phyloP scores from a whole-genome alignment of 2,797 vertebrate genomes.

The Enteromius anoplus region DNA sequence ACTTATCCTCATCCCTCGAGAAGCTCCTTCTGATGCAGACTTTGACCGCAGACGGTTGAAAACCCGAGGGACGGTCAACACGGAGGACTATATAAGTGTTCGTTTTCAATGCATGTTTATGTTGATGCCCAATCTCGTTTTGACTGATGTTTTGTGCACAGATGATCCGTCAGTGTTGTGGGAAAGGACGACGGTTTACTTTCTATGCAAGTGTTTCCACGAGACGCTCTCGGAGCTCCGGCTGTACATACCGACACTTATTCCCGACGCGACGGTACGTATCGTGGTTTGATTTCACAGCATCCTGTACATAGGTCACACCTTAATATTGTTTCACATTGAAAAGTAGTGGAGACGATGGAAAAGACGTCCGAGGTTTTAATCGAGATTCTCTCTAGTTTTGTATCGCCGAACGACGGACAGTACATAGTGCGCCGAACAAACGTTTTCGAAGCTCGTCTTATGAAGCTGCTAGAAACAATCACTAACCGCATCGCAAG shows the following conservation, averaged over 20 bases:
- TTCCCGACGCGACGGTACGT: conserved; percentile 81
- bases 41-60: not conserved
- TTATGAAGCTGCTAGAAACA: conserved; percentile 91
- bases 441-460: conserved; percentile 68
- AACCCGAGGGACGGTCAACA: not conserved
- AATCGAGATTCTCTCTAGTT: conserved; percentile 92
- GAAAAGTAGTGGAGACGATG: conserved; percentile 88
- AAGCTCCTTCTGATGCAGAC: not conserved
- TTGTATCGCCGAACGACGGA: conserved; percentile 83
- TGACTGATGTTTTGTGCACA: conserved; percentile 28
- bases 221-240: conserved; percentile 68
- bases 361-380: conserved; percentile 85
- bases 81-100: conserved; percentile 6
- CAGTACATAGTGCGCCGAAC: conserved; percentile 75
- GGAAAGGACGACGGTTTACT: conserved; percentile 60
- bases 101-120: conserved; percentile 18
- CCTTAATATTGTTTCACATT: conserved; percentile 99
- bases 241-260: conserved; percentile 92
- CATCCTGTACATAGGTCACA: conserved; percentile 94
- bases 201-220: conserved; percentile 81
- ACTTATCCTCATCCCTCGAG: not conserved
- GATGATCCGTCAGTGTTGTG: conserved; percentile 21
- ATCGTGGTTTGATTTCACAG: conserved; percentile 86
- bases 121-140: not conserved
- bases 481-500: conserved; percentile 83